Evolutionary conservation across 2,113 vertebrate genomes (phyloP).

Genomic region (Oryzias melastigma): DNA sequence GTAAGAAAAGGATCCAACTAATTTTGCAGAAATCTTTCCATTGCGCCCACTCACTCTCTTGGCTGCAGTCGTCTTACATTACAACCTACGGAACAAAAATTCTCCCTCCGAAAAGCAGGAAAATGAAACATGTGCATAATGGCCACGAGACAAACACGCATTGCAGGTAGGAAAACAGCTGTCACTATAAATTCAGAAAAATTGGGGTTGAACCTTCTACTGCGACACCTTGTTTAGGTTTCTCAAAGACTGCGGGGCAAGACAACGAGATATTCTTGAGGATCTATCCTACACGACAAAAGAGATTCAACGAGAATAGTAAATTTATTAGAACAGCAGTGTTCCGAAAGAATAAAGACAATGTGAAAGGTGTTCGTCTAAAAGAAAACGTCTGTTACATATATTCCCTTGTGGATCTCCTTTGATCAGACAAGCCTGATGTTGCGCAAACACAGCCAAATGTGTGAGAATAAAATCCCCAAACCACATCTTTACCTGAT

Average conservation of each 20-base stretch:
- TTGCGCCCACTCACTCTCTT: slow-evolving; percentile 36
- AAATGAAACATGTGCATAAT: slow-evolving; percentile 25
- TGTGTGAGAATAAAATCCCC: slow-evolving; percentile 31
- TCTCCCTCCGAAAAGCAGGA: slow-evolving; percentile 26
- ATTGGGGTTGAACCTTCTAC: slow-evolving; percentile 26
- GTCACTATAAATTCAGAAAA: slow-evolving; percentile 26
- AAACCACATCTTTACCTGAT: slow-evolving; percentile 23
- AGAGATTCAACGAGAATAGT: slow-evolving; percentile 28
- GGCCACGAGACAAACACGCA: slow-evolving; percentile 30
- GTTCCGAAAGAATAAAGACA: slow-evolving; percentile 29
- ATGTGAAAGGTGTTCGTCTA: slow-evolving; percentile 40
- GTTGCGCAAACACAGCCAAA: slow-evolving; percentile 33
- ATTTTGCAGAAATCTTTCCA: slow-evolving; percentile 4
- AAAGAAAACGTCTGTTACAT: slow-evolving; percentile 29
- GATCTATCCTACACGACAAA: slow-evolving; percentile 22
- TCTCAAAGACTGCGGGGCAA: slow-evolving; percentile 9
- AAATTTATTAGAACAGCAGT: slow-evolving; percentile 23
- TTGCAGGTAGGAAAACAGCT: slow-evolving; percentile 18
- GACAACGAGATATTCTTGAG: slow-evolving; percentile 20
- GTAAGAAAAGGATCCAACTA: too few species aligned
- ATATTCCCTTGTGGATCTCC: slow-evolving; percentile 34
- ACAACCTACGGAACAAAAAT: slow-evolving; percentile 42
- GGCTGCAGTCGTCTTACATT: slow-evolving; percentile 32
- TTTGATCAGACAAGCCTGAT: slow-evolving; percentile 52
- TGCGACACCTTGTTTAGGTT: slow-evolving; percentile 21